Conservation (phyloP, 2,888 invertebrate genomes). For the Habrosyne pyritoides region DNA sequence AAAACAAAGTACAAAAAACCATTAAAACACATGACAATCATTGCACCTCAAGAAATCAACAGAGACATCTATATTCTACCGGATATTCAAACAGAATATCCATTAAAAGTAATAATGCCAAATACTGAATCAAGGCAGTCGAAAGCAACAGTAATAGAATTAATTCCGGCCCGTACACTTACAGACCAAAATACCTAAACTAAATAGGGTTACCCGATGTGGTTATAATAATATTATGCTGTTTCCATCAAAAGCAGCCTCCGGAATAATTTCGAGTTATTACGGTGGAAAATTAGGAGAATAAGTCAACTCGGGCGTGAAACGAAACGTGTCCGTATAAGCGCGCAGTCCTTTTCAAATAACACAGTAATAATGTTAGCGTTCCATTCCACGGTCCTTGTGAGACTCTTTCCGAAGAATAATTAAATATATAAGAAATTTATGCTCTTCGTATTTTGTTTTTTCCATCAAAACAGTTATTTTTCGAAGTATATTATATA, state of each 20-base stretch:
- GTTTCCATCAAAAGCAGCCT: conserved; percentile 29
- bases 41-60: too few species aligned
- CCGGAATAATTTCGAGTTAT: conserved; percentile 46
- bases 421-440: background rate
- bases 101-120: too few species aligned
- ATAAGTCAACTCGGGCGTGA: conserved; percentile 38
- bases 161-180: conserved; percentile 10
- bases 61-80: too few species aligned
- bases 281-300: conserved; percentile 48
- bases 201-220: conserved; percentile 28
- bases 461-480: background rate
- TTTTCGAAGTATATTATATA: too few species aligned
- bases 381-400: background rate
- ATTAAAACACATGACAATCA: too few species aligned
- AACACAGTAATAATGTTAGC: conserved; percentile 1
- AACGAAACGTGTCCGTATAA: conserved; percentile 32
- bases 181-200: conserved; percentile 21
- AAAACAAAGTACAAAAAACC: too few species aligned
- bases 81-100: too few species aligned
- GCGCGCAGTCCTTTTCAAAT: conserved; percentile 1
- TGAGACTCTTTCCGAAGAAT: background rate
- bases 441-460: background rate
- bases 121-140: background rate
- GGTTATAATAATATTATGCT: conserved; percentile 42
- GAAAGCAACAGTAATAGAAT: background rate